phyloP scores from a whole-genome alignment of 2,797 vertebrate genomes.

The Tadarida brasiliensis region DNA sequence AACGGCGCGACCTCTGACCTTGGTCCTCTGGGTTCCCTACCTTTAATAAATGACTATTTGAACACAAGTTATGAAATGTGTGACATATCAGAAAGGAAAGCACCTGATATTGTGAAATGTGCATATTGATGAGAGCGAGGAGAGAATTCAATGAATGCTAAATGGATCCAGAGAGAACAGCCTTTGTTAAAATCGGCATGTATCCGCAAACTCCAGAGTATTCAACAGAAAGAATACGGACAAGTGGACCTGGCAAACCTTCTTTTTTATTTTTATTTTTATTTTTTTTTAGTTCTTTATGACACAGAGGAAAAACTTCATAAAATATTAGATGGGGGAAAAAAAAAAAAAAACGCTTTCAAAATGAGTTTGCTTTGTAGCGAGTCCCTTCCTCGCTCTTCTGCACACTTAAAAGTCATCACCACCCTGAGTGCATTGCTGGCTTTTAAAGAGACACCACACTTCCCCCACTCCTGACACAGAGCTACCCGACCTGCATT shows the following conservation, averaged over 20 bases:
- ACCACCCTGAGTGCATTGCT: constrained; percentile 85
- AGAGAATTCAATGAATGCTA: constrained; percentile 86
- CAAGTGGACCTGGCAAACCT: constrained; percentile 85
- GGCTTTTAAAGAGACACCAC: constrained; percentile 80
- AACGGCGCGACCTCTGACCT: constrained; percentile 86
- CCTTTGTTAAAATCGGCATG: constrained; percentile 83
- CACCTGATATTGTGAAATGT: constrained; percentile 85
- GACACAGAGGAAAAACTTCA: constrained; percentile 83
- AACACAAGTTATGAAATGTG: constrained; percentile 87
- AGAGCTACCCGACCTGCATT: constrained; percentile 77
- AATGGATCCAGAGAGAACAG: constrained; percentile 85
- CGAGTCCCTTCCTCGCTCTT: constrained; percentile 84
- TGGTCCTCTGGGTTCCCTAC: constrained; percentile 83
- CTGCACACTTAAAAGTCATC: constrained; percentile 89
- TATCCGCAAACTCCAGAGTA: constrained; percentile 87
- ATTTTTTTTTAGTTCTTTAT: constrained; percentile 83
- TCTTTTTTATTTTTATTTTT: constrained; percentile 65
- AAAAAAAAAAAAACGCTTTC: constrained; percentile 88
- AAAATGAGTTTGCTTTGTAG: constrained; percentile 85
- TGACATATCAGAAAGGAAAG: constrained; percentile 84
- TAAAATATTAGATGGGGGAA: constrained; percentile 86
- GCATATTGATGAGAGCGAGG: constrained; percentile 88
- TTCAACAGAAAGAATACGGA: constrained; percentile 84
- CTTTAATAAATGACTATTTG: constrained; percentile 88
- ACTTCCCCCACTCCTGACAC: constrained; percentile 75